Evolutionary conservation across 2,888 invertebrate species (phyloP).

Genomic region (Hartigia nigra): DNA sequence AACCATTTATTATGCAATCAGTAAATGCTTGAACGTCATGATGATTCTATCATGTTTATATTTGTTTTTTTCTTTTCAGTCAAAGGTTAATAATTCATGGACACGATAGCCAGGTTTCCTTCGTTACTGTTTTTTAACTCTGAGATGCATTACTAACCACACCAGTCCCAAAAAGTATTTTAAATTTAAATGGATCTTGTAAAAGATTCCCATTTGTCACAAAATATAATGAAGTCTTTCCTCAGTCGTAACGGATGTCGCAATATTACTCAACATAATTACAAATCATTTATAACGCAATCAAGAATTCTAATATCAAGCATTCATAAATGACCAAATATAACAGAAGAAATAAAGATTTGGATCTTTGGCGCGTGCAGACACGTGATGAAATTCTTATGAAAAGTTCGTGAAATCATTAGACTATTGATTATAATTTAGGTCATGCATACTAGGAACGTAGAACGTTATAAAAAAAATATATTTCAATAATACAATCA

Average conservation of each 20-base stretch:
- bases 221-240: background rate
- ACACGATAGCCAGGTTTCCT: background rate
- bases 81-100: conserved; percentile 1
- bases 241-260: background rate
- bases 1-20: conserved; percentile 29
- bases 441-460: background rate
- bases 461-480: background rate
- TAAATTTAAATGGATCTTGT: background rate
- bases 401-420: background rate
- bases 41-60: conserved; percentile 6
- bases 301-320: background rate
- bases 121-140: background rate
- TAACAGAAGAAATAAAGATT: background rate
- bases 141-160: background rate
- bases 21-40: background rate
- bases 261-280: background rate
- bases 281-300: background rate
- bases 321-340: background rate
- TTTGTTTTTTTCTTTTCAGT: conserved; percentile 1
- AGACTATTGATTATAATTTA: background rate
- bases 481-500: background rate
- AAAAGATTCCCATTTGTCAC: too few relatives aligned
- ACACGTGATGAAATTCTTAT: background rate
- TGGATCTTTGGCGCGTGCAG: background rate
- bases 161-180: background rate